phyloP scores from a whole-genome alignment of 2,113 vertebrate genomes.

The Callopanchax toddi region DNA sequence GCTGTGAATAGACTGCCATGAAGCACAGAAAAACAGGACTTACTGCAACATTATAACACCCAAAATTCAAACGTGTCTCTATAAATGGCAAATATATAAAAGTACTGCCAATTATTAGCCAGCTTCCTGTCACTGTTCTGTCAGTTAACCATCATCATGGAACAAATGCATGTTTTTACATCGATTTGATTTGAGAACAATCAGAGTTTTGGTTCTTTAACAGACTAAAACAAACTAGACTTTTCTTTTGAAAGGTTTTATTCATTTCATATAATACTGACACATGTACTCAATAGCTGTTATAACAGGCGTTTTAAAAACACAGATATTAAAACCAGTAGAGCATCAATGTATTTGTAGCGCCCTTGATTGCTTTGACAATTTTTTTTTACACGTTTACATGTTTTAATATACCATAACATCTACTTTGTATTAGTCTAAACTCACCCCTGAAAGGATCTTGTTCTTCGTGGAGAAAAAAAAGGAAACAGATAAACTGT shows the following conservation, averaged over 20 bases:
- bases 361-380: conserved; percentile 71
- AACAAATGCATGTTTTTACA: no score
- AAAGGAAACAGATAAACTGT: conserved; percentile 49
- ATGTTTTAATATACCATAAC: conserved; percentile 80
- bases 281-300: conserved; percentile 84
- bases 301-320: conserved; percentile 84
- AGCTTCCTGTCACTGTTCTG: no score
- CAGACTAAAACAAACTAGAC: conserved; percentile 6
- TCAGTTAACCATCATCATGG: no score
- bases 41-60: neutral
- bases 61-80: neutral
- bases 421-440: conserved; percentile 79
- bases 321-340: conserved; percentile 84
- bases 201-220: neutral
- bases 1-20: neutral
- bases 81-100: no score
- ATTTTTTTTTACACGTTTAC: conserved; percentile 75
- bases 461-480: conserved; percentile 54
- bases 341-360: conserved; percentile 71
- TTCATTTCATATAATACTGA: conserved; percentile 85
- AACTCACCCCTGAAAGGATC: conserved; percentile 66
- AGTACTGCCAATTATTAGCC: no score
- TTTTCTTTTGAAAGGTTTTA: conserved; percentile 80
- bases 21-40: no score
- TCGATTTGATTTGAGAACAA: no score